phyloP scores from a whole-genome alignment of 2,888 invertebrate species.

The Orchesellides sinensis region DNA sequence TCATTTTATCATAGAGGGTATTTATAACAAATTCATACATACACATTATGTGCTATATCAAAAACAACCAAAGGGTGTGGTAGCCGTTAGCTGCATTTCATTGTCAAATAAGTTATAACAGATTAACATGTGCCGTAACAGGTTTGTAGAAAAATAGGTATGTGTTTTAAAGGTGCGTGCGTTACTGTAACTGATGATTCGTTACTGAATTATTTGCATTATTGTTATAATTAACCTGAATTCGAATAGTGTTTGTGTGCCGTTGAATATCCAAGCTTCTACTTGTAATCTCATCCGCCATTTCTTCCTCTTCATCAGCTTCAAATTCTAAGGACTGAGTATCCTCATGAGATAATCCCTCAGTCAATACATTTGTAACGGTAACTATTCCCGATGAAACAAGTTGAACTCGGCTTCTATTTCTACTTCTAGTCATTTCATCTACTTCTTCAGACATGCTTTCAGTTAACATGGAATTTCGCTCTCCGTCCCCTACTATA shows the following conservation, averaged over 20 bases:
- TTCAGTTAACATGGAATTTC: background rate
- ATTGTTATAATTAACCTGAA: constrained; percentile 56
- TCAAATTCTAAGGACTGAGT: constrained; percentile 63
- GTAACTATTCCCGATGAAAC: constrained; percentile 52
- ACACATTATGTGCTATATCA: too few relatives aligned
- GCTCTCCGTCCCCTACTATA: background rate
- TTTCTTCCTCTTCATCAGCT: constrained; percentile 57
- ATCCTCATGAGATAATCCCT: constrained; percentile 43
- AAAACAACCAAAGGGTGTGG: too few relatives aligned
- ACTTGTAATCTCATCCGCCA: constrained; percentile 44
- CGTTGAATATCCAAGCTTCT: constrained; percentile 38
- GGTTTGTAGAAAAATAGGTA: too few relatives aligned
- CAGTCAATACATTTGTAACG: constrained; percentile 53
- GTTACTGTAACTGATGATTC: too few relatives aligned
- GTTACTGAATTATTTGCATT: background rate
- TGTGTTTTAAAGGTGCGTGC: too few relatives aligned
- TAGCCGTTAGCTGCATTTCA: too few relatives aligned
- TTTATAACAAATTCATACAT: too few relatives aligned
- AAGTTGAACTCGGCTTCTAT: constrained; percentile 45
- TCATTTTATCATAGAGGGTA: too few relatives aligned
- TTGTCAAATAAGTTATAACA: too few relatives aligned
- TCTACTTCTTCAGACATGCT: constrained; percentile 19
- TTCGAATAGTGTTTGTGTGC: constrained; percentile 61
- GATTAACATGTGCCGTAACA: too few relatives aligned
- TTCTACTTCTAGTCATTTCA: constrained; percentile 12